phyloP scores from a whole-genome alignment of 2,797 vertebrate genomes.

The Galago senegalensis region DNA sequence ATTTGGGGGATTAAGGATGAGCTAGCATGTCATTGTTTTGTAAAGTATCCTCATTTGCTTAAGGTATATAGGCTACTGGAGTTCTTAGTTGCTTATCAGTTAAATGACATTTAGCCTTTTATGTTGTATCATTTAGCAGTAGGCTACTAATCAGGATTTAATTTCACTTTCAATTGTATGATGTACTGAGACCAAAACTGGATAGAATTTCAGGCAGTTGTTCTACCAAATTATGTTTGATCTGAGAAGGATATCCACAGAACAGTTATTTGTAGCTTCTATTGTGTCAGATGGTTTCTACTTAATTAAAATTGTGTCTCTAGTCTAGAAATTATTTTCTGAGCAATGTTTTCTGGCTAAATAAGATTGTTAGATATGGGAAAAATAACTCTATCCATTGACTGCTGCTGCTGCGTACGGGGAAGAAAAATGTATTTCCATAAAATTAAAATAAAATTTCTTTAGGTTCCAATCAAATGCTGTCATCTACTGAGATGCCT shows the following conservation, averaged over 20 bases:
- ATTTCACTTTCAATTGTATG: conserved; percentile 70
- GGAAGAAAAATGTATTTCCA: conserved; percentile 53
- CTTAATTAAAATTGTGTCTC: conserved; percentile 79
- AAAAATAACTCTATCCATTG: not conserved
- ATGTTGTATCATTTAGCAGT: conserved; percentile 72
- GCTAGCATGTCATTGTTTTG: not conserved
- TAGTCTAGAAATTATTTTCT: conserved; percentile 75
- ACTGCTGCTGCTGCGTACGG: not conserved
- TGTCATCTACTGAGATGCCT: not conserved
- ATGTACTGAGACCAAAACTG: conserved; percentile 71
- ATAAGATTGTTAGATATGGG: conserved; percentile 54
- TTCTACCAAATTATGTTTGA: conserved; percentile 79
- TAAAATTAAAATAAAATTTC: conserved; percentile 64
- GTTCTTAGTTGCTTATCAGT: conserved; percentile 71
- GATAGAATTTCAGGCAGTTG: conserved; percentile 75
- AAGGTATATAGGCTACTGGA: conserved; percentile 44
- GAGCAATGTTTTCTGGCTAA: conserved; percentile 72
- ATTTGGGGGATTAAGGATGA: conserved; percentile 21
- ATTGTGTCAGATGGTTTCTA: conserved; percentile 71
- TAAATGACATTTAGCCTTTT: conserved; percentile 75
- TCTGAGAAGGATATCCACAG: conserved; percentile 53
- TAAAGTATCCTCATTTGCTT: conserved; percentile 54
- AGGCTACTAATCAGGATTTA: conserved; percentile 77
- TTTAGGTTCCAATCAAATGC: not conserved
- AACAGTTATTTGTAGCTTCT: conserved; percentile 71